A percentile compares a stretch with the other conserved stretches of the same genome.
Conservation (phyloP, 2,113 vertebrate species). For the Dolichallabes microphthalmus region DNA sequence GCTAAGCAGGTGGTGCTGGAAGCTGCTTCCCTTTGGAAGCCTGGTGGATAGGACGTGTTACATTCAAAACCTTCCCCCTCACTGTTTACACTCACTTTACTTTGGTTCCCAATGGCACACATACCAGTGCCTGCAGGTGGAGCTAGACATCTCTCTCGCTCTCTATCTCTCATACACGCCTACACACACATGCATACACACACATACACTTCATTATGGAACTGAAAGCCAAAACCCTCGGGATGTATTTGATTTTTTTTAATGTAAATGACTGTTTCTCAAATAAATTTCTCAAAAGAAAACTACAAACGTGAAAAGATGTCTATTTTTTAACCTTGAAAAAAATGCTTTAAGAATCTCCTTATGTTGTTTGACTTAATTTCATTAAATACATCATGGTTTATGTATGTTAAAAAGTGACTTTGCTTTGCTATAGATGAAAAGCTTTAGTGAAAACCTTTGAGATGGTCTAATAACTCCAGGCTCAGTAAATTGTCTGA, state of each 20-base stretch:
- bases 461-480: not conserved
- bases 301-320: constrained; percentile 24
- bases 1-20: constrained; percentile 61
- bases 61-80: constrained; percentile 33
- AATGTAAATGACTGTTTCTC: constrained; percentile 46
- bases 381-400: too few species aligned
- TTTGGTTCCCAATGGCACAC: constrained; percentile 29
- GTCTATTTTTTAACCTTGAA: constrained; percentile 7
- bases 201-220: constrained; percentile 22
- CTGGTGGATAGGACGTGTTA: constrained; percentile 47
- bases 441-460: not conserved
- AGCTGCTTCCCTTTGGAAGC: constrained; percentile 65
- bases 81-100: constrained; percentile 50
- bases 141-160: not conserved
- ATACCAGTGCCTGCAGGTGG: constrained; percentile 24
- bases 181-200: not conserved
- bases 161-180: not conserved
- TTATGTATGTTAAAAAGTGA: not conserved
- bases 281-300: constrained; percentile 56
- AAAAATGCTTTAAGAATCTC: not conserved
- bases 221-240: constrained; percentile 49
- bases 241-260: constrained; percentile 46
- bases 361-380: too few species aligned
- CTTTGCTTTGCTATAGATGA: not conserved
- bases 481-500: not conserved